Conservation (phyloP, 1,140 invertebrate species). For the Mizuhopecten yessoensis region DNA sequence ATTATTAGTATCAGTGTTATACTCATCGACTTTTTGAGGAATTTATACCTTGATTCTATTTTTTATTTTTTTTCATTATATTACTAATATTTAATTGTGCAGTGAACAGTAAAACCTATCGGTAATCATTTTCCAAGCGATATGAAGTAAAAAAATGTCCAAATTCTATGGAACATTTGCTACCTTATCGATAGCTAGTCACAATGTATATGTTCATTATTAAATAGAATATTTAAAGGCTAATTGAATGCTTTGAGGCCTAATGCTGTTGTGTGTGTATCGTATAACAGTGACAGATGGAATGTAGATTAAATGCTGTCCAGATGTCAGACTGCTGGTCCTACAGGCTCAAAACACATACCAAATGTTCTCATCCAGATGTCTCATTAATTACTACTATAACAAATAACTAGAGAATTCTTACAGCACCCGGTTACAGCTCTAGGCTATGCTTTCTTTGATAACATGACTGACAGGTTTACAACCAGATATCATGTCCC, state of each 20-base stretch:
- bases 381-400: background rate
- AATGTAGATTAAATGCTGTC: background rate
- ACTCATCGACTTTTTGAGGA: too few relatives aligned
- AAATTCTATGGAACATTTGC: too few relatives aligned
- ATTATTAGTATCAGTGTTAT: background rate
- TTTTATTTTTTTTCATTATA: too few relatives aligned
- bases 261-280: background rate
- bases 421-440: background rate
- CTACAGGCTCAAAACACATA: background rate
- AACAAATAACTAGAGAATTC: background rate
- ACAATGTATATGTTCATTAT: too few relatives aligned
- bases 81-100: too few relatives aligned
- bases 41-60: too few relatives aligned
- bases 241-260: background rate
- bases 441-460: background rate
- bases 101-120: too few relatives aligned
- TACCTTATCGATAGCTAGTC: too few relatives aligned
- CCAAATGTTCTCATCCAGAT: background rate
- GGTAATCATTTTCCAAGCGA: too few relatives aligned
- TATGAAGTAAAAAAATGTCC: too few relatives aligned
- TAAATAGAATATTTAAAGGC: too few relatives aligned
- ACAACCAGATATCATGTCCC: background rate
- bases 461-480: too few relatives aligned
- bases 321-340: background rate
- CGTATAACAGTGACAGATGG: background rate